phyloP scores from a whole-genome alignment of 2,797 vertebrate species.

The Mus minutoides region DNA sequence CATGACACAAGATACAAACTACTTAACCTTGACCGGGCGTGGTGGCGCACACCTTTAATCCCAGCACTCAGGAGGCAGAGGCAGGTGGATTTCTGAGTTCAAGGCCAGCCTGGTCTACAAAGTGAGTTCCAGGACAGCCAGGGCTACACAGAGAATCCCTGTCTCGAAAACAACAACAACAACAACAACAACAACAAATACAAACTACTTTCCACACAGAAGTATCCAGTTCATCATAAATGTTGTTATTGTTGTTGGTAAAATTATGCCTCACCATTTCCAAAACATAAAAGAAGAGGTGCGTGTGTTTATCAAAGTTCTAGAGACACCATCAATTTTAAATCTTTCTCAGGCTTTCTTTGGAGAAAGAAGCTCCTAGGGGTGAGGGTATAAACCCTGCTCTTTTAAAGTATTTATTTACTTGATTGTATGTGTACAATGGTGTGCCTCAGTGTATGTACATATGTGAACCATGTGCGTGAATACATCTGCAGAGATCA shows the following conservation, averaged over 20 bases:
- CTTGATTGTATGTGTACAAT: background rate
- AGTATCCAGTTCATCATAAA: background rate
- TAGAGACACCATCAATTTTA: background rate
- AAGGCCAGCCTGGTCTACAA: no score
- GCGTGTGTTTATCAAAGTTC: background rate
- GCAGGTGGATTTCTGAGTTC: no score
- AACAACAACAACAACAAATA: no score
- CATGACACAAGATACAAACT: slow-evolving; percentile 27
- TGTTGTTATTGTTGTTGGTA: background rate
- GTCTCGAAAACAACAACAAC: no score
- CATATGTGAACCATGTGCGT: background rate
- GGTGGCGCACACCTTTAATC: no score
- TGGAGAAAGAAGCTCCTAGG: background rate
- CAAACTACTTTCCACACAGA: background rate
- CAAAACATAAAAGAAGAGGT: background rate
- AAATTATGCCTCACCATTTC: background rate
- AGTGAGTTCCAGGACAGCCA: no score
- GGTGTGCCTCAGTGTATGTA: background rate
- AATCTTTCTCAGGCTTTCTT: background rate
- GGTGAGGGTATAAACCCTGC: background rate
- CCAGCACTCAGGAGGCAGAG: no score
- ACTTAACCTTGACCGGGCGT: no score
- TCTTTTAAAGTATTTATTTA: background rate
- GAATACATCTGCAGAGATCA: background rate
- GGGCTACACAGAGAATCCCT: no score